Percentiles rank a stretch among this genome's conserved stretches.
These are phyloP conservation scores for Scatophagus argus DNA, from an alignment of 2,113 vertebrate species.

Conservation along the genomic window DNA sequence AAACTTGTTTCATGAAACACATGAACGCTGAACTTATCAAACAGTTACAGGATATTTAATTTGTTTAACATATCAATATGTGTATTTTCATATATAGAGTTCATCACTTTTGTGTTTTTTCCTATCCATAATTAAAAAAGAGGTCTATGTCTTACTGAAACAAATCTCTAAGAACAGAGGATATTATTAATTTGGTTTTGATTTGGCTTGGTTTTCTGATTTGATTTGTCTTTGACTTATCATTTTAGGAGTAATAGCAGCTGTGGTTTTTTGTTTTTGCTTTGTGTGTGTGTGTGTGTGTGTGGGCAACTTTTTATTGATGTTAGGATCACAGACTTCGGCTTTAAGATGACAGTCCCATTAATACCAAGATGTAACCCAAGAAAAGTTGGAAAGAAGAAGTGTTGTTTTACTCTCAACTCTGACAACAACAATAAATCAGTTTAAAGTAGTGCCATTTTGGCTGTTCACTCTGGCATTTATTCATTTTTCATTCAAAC, in stretches of 20 bases:
- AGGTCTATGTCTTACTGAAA: no score
- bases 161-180: no score
- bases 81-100: background rate
- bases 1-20: conserved; percentile 49
- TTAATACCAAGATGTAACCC: background rate
- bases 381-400: background rate
- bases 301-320: no score
- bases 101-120: background rate
- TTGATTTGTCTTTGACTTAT: background rate
- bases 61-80: background rate
- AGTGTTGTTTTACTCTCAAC: background rate
- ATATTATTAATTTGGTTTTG: background rate
- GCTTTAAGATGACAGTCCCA: background rate
- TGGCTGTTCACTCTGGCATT: background rate
- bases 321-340: no score
- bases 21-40: background rate
- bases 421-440: background rate
- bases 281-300: background rate
- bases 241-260: background rate
- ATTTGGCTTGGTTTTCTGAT: background rate
- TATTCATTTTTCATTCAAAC: no score
- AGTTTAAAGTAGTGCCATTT: background rate
- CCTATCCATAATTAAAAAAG: background rate
- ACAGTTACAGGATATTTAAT: background rate
- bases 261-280: background rate